Percentiles rank a stretch among this genome's conserved stretches.
phyloP scores from a whole-genome alignment of 1,140 invertebrate species.

The Danaus plexippus region DNA sequence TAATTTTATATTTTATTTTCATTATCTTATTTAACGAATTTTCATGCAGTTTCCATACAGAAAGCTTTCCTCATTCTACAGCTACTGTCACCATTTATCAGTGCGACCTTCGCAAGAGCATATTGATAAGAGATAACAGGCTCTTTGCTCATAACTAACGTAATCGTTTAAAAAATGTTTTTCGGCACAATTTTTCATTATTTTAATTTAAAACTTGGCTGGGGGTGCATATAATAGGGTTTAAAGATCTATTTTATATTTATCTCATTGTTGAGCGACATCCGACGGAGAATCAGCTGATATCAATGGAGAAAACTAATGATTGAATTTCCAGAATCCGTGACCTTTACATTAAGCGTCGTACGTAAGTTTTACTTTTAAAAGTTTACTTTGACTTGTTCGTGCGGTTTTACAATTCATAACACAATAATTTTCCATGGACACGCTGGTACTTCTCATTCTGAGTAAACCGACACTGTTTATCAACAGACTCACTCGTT shows the following conservation, averaged over 20 bases:
- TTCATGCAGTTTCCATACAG: conserved; percentile 8
- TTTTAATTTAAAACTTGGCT: too few relatives aligned
- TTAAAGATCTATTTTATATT: neutral
- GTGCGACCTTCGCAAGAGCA: conserved; percentile 61
- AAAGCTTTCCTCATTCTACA: conserved; percentile 21
- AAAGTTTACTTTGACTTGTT: too few relatives aligned
- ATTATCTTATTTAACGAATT: too few relatives aligned
- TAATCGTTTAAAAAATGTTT: conserved; percentile 12
- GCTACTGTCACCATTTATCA: conserved; percentile 40
- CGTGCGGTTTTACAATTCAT: conserved; percentile 29
- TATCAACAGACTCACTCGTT: conserved; percentile 46
- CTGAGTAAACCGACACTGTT: conserved; percentile 52
- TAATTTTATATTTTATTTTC: too few relatives aligned
- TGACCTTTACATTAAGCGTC: too few relatives aligned
- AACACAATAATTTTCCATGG: conserved; percentile 38
- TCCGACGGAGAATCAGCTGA: conserved; percentile 55
- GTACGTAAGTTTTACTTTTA: too few relatives aligned
- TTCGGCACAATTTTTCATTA: neutral
- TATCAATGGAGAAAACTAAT: too few relatives aligned
- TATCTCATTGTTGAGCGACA: conserved; percentile 10
- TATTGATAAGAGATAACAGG: conserved; percentile 66
- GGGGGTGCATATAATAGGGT: neutral
- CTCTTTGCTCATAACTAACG: conserved; percentile 9
- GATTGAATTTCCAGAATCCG: too few relatives aligned
- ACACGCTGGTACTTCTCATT: conserved; percentile 4